Evolutionary conservation across 2,888 invertebrate species (phyloP), one percentile per base, ranked within the genome.

Genomic region (Amiota mariae): DNA sequence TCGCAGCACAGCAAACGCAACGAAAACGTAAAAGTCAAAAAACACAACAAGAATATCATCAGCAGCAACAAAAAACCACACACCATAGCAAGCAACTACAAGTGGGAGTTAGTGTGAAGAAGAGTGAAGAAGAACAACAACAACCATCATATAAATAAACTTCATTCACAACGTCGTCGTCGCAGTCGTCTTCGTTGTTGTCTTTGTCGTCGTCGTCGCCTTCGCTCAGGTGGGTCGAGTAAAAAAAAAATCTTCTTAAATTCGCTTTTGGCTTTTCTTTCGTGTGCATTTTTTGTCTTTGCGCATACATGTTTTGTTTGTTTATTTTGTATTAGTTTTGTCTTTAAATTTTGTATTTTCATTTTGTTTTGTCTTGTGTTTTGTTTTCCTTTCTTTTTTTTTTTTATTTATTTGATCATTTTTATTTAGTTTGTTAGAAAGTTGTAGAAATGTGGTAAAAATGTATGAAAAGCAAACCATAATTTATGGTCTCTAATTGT

Each of bases 1-100:
- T 54, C 54, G 13, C 54, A 24, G 63, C 63, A 24, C 24, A 68
- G 24, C 47, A 54, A 54, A 68, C 18, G 67, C 24, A 67, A 67
- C 13, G 13, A 8, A 49, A n/a, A n/a, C n/a, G n/a, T n/a, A n/a
- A n/a, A 67, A 67, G 18, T 15, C 67, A 51, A 20, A 36, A 67
- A 20, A 18, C 9, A 20, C 4, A 15, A 18, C 0, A 49, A 66
- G 13, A 63, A 64, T 1, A 24, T 24, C 24, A 24, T 24, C n/a
- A 13, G 51, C 49, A 20, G 47, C 20, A 67, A 9, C 67, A 51
- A 20, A 24, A 15, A 48, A 48, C 48, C 49, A 48, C 47, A 13
- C 36, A 63, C 13, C 13, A 46, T 20, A 59, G n/a, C 12, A 54
- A n/a, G 54, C 36, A 63, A 63, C n/a, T 63, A 13, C 18, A n/a